These are phyloP conservation scores for Synergus laeviventris DNA, from an alignment of 2,888 invertebrate species.

Conservation along the genomic window DNA sequence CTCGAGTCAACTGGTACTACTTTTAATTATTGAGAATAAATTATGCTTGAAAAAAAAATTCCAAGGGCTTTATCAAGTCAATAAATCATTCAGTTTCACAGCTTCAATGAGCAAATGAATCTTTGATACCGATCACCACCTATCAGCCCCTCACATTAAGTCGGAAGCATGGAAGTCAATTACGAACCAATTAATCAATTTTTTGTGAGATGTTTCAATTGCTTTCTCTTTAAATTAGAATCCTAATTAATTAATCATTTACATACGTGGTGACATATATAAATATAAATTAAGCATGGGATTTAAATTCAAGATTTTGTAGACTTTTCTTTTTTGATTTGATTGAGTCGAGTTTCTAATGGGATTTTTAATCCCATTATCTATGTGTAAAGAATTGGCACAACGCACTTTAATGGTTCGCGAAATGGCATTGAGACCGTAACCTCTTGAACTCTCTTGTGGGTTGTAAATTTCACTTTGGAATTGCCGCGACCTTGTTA, in stretches of 20 bases:
- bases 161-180: not conserved
- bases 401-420: not conserved
- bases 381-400: not conserved
- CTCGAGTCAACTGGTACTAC: too few relatives aligned
- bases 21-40: not conserved
- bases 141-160: not conserved
- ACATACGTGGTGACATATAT: not conserved
- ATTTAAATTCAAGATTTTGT: not conserved
- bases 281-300: not conserved
- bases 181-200: not conserved
- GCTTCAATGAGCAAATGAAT: conserved; percentile 6
- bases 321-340: not conserved
- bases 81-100: conserved; percentile 14
- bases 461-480: conserved; percentile 27
- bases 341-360: not conserved
- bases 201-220: not conserved
- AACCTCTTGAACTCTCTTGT: conserved; percentile 50
- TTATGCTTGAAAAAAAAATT: not conserved
- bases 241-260: not conserved
- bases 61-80: not conserved
- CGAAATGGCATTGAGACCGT: conserved; percentile 57
- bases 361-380: not conserved
- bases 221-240: not conserved
- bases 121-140: not conserved
- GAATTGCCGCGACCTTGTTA: conserved; percentile 14